These are phyloP conservation scores for Synanceia verrucosa DNA, from an alignment of 2,797 vertebrate genomes.

Conservation along the genomic window DNA sequence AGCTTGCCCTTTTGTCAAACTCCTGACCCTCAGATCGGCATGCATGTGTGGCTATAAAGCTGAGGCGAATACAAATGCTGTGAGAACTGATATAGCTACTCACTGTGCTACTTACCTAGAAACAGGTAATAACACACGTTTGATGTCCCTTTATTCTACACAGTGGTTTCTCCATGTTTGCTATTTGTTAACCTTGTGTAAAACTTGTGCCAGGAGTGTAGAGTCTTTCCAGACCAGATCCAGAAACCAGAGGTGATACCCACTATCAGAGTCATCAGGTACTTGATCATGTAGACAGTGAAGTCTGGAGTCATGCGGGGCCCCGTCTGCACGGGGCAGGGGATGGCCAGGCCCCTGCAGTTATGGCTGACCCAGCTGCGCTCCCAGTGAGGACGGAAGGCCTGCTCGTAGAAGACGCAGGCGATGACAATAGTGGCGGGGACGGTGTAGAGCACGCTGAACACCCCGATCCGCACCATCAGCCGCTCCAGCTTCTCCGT, in stretches of 20 bases:
- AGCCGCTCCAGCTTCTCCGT: slow-evolving; percentile 96
- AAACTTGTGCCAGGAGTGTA: slow-evolving; percentile 97
- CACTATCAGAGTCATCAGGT: slow-evolving; percentile 98
- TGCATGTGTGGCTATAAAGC: slow-evolving; percentile 45
- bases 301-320: slow-evolving; percentile 95
- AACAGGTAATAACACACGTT: slow-evolving; percentile 41
- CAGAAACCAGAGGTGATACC: slow-evolving; percentile 98
- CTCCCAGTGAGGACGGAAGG: slow-evolving; percentile 95
- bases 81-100: slow-evolving; percentile 17
- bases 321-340: slow-evolving; percentile 88
- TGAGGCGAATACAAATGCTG: slow-evolving; percentile 41
- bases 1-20: slow-evolving; percentile 56
- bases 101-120: slow-evolving; percentile 41
- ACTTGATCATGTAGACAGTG: slow-evolving; percentile 99
- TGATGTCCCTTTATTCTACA: slow-evolving; percentile 71
- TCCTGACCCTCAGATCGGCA: slow-evolving; percentile 49
- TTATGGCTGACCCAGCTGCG: slow-evolving; percentile 93
- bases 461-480: slow-evolving; percentile 97
- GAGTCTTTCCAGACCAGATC: slow-evolving; percentile 99
- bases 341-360: slow-evolving; percentile 94
- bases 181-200: slow-evolving; percentile 92
- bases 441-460: slow-evolving; percentile 96
- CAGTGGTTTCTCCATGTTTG: slow-evolving; percentile 94
- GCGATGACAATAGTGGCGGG: slow-evolving; percentile 97
- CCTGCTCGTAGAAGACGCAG: slow-evolving; percentile 98